Percentiles rank a stretch among this genome's conserved stretches.
phyloP scores from a whole-genome alignment of 2,888 invertebrate species.

The Macrostomum cliftonense region DNA sequence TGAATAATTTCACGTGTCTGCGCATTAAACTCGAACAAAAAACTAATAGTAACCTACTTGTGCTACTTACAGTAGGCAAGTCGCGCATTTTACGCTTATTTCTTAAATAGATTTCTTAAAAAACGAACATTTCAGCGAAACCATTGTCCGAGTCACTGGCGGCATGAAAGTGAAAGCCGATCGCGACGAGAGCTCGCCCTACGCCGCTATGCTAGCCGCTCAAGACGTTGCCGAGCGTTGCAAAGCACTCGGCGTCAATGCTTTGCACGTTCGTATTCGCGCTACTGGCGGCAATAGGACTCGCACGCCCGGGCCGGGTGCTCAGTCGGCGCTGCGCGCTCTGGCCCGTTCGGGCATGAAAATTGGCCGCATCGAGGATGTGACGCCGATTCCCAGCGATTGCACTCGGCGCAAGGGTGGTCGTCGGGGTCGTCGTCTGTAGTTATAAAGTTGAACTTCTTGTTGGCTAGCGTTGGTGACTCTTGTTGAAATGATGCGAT shows the following conservation, averaged over 20 bases:
- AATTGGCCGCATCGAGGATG: conserved; percentile 92
- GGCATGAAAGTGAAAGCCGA: conserved; percentile 99
- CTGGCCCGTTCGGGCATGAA: conserved; percentile 96
- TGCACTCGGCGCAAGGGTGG: conserved; percentile 61
- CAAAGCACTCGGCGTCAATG: conserved; percentile 85
- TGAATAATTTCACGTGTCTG: too few species aligned
- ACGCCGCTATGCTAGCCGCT: conserved; percentile 99
- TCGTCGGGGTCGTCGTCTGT: conserved; percentile 9
- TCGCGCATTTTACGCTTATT: too few species aligned
- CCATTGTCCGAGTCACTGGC: conserved; percentile 59
- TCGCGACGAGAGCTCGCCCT: conserved; percentile 97
- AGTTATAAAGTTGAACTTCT: not conserved
- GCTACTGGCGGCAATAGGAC: conserved; percentile 95
- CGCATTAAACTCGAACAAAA: too few species aligned
- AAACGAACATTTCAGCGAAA: too few species aligned
- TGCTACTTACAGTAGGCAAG: too few species aligned
- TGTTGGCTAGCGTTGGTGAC: too few species aligned
- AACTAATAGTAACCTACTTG: too few species aligned
- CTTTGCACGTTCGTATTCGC: conserved; percentile 87
- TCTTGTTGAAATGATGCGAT: too few species aligned
- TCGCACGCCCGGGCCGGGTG: conserved; percentile 94
- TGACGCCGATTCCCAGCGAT: conserved; percentile 96
- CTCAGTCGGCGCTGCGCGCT: conserved; percentile 81
- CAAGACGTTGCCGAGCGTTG: conserved; percentile 99
- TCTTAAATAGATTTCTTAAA: too few species aligned